phyloP scores from a whole-genome alignment of 2,797 vertebrate genomes.

The Otolemur crassicaudatus region DNA sequence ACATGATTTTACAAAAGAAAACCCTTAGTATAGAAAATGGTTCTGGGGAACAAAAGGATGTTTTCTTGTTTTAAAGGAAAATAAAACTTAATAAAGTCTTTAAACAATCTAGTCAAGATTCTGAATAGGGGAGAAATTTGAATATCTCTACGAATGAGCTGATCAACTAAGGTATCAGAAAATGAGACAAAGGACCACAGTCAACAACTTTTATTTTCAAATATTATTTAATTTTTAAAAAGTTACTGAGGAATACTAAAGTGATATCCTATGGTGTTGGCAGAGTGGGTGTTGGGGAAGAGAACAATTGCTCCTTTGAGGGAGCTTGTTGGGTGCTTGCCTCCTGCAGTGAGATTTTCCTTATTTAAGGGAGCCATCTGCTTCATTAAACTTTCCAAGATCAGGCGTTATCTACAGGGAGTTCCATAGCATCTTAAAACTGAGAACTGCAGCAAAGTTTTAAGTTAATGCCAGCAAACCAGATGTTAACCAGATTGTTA shows the following conservation, averaged over 20 bases:
- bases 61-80: slow-evolving; percentile 3
- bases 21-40: not conserved
- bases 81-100: not conserved
- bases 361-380: slow-evolving; percentile 66
- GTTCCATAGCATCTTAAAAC: slow-evolving; percentile 71
- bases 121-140: not conserved
- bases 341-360: slow-evolving; percentile 67
- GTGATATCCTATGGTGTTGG: slow-evolving; percentile 36
- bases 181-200: slow-evolving; percentile 25
- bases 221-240: slow-evolving; percentile 45
- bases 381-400: slow-evolving; percentile 67
- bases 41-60: not conserved
- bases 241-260: slow-evolving; percentile 26
- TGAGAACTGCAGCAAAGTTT: slow-evolving; percentile 48
- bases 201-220: slow-evolving; percentile 56
- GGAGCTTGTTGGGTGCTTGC: slow-evolving; percentile 60
- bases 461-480: slow-evolving; percentile 67
- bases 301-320: slow-evolving; percentile 63
- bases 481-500: slow-evolving; percentile 62
- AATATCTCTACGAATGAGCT: slow-evolving; percentile 40
- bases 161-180: not conserved
- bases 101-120: not conserved
- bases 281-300: slow-evolving; percentile 47
- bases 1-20: slow-evolving; percentile 29
- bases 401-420: slow-evolving; percentile 32